These are phyloP conservation scores for Julus scanicus DNA, from an alignment of 2,888 invertebrate genomes.

Conservation along the genomic window DNA sequence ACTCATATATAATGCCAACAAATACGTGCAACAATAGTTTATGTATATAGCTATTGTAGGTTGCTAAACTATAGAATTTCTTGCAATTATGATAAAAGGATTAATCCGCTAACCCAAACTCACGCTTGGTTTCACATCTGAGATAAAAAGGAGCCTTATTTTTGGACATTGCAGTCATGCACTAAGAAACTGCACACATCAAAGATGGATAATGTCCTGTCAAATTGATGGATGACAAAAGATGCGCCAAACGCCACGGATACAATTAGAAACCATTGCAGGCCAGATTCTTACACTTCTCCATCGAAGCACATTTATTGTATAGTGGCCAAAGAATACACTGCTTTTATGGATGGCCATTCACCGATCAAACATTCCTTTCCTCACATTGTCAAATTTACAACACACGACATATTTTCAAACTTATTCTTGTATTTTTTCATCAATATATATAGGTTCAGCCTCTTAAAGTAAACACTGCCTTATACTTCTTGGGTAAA, in stretches of 20 bases:
- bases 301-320: background rate
- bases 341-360: background rate
- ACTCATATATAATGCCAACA: background rate
- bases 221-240: slow-evolving; percentile 38
- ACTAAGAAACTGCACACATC: slow-evolving; percentile 22
- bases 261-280: slow-evolving; percentile 23
- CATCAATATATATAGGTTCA: no score
- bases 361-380: background rate
- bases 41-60: background rate
- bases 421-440: background rate
- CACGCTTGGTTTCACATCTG: slow-evolving; percentile 9
- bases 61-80: slow-evolving; percentile 15
- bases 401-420: slow-evolving; percentile 13
- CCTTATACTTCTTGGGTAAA: no score
- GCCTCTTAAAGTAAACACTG: no score
- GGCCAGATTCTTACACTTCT: slow-evolving; percentile 29
- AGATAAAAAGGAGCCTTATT: slow-evolving; percentile 15
- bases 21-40: slow-evolving; percentile 27
- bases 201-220: slow-evolving; percentile 42
- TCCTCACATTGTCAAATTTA: slow-evolving; percentile 3
- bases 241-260: slow-evolving; percentile 29
- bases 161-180: slow-evolving; percentile 38
- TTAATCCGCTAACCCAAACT: slow-evolving; percentile 39
- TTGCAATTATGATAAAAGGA: slow-evolving; percentile 35
- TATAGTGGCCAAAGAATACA: background rate